Percentiles rank a stretch among this genome's conserved stretches.
Conservation (phyloP, 2,113 vertebrate genomes). For the Siniperca knerii region DNA sequence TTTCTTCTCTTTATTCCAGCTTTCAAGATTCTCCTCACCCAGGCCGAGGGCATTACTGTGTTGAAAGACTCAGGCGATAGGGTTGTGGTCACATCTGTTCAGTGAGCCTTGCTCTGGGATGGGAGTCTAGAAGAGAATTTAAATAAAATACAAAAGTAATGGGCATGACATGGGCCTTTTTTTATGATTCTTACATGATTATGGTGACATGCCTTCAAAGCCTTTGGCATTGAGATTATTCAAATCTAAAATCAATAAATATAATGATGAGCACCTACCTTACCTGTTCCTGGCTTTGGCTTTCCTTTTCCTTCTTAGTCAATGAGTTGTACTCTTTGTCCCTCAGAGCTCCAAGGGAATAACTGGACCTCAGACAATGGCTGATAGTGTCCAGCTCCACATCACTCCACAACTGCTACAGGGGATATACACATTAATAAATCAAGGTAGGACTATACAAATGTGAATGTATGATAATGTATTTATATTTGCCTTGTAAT, state of each 20-base stretch:
- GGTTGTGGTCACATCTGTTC: constrained; percentile 42
- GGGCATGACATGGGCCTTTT: background rate
- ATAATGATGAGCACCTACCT: constrained; percentile 39
- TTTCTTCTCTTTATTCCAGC: constrained; percentile 22
- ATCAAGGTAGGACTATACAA: background rate
- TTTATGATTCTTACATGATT: background rate
- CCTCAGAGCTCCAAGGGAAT: constrained; percentile 53
- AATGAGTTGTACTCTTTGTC: constrained; percentile 57
- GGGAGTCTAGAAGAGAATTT: constrained; percentile 45
- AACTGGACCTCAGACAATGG: constrained; percentile 54
- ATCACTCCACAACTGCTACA: constrained; percentile 80
- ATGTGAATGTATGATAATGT: background rate
- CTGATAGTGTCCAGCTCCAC: constrained; percentile 78
- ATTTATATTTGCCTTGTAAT: background rate
- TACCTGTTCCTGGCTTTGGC: constrained; percentile 66
- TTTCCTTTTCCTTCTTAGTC: constrained; percentile 48
- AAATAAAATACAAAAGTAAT: background rate
- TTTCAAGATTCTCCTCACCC: background rate
- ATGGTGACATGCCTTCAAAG: background rate
- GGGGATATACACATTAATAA: constrained; percentile 5
- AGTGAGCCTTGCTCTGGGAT: constrained; percentile 33
- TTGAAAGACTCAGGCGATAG: constrained; percentile 42
- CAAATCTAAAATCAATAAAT: background rate
- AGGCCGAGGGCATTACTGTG: constrained; percentile 1
- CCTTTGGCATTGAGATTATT: background rate